phyloP scores from a whole-genome alignment of 2,888 invertebrate species.

The Bibio marci region DNA sequence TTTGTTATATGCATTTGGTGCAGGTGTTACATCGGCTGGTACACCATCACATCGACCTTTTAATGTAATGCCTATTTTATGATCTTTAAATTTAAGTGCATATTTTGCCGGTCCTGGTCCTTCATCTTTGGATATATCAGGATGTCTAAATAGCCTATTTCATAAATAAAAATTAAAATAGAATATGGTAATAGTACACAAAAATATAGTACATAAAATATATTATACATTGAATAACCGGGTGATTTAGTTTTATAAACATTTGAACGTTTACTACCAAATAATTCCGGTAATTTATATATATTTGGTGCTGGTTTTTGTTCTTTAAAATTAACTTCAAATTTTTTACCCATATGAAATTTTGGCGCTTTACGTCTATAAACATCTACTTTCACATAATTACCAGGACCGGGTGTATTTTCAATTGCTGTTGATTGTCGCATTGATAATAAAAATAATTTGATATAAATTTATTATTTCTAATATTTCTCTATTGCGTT shows the following conservation, averaged over 20 bases:
- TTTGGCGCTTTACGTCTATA: conserved; percentile 25
- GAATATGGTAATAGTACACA: no score
- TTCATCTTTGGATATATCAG: neutral
- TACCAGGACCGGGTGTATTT: conserved; percentile 22
- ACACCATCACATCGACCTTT: no score
- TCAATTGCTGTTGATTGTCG: conserved; percentile 8
- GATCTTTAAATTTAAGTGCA: neutral
- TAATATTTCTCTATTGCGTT: no score
- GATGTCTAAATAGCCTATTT: no score
- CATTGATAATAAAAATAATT: no score
- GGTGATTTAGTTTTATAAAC: no score
- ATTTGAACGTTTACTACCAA: no score
- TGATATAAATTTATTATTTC: no score
- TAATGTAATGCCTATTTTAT: no score
- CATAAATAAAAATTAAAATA: no score
- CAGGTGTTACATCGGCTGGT: conserved; percentile 15
- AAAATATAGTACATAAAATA: no score
- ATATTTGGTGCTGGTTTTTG: conserved; percentile 21
- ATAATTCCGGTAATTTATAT: conserved; percentile 11
- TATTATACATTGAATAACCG: no score
- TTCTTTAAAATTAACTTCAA: conserved; percentile 13
- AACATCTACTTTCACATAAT: conserved; percentile 16
- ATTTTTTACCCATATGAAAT: conserved; percentile 33
- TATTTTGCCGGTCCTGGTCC: neutral
- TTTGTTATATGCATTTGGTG: conserved; percentile 19